Evolutionary conservation across 2,888 invertebrate genomes (phyloP).

Genomic region (Nomada fabriciana): DNA sequence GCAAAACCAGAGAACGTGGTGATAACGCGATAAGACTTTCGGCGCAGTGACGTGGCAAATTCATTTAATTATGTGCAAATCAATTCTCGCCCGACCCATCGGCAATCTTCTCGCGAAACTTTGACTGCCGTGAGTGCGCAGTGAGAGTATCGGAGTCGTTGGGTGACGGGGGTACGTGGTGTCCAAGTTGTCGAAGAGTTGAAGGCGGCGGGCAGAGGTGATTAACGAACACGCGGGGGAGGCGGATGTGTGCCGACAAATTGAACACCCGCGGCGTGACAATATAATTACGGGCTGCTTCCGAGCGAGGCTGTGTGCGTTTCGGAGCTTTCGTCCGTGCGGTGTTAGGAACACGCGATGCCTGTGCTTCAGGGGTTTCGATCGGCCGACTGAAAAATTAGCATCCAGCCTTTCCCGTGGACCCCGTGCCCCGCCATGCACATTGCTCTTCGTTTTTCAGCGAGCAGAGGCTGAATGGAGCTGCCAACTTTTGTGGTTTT

Average conservation of each 20-base stretch:
- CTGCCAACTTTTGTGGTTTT: no score
- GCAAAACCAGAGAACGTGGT: no score
- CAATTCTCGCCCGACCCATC: no score
- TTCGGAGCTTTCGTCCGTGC: conserved; percentile 29
- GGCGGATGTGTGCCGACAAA: conserved; percentile 68
- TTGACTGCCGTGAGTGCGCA: conserved; percentile 41
- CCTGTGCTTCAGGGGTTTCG: conserved; percentile 34
- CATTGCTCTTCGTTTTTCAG: background rate
- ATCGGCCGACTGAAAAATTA: conserved; percentile 42
- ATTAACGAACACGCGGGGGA: conserved; percentile 57
- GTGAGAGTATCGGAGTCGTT: background rate
- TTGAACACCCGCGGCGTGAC: conserved; percentile 74
- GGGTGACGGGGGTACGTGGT: conserved; percentile 33
- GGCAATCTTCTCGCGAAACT: background rate
- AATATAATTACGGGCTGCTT: conserved; percentile 69
- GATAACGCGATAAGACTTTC: no score
- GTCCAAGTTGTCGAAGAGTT: conserved; percentile 36
- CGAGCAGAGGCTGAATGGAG: background rate
- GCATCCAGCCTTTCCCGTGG: conserved; percentile 15
- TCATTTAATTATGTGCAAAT: no score
- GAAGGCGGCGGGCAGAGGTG: conserved; percentile 28
- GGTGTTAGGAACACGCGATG: conserved; percentile 54
- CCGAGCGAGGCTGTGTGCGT: conserved; percentile 34
- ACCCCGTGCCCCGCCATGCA: background rate
- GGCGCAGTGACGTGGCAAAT: no score